Conservation (phyloP, 2,888 invertebrate species). For the Ceriagrion tenellum region DNA sequence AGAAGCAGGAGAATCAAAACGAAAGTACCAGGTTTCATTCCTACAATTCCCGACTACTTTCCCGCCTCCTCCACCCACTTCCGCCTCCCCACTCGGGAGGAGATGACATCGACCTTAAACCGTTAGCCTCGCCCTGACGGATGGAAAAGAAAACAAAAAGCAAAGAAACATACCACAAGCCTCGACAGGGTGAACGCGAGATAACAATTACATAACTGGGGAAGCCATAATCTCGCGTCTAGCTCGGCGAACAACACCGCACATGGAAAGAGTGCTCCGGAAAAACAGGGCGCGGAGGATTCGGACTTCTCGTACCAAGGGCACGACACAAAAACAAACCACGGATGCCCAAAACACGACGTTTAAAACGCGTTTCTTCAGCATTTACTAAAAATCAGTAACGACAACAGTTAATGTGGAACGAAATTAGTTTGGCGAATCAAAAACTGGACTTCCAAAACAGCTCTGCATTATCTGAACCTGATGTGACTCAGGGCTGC, state of each 20-base stretch:
- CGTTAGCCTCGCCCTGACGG: neutral
- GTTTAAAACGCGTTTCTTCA: too few species aligned
- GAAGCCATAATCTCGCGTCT: neutral
- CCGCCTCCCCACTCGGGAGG: neutral
- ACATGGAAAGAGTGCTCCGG: neutral
- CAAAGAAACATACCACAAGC: neutral
- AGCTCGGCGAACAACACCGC: neutral
- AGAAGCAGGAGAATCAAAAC: too few species aligned
- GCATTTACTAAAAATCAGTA: too few species aligned
- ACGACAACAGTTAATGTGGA: too few species aligned
- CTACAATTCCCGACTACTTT: neutral
- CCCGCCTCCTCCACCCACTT: neutral
- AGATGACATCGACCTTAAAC: neutral
- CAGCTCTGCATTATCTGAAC: too few species aligned
- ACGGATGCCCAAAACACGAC: too few species aligned
- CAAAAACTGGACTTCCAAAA: too few species aligned
- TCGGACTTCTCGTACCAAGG: neutral
- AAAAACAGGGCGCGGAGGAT: neutral
- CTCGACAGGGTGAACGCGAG: neutral
- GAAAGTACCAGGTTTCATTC: constrained; percentile 1
- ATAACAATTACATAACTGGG: constrained; percentile 2
- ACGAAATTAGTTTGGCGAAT: too few species aligned
- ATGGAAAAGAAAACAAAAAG: neutral
- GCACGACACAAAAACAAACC: neutral
- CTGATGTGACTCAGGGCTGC: too few species aligned